These are phyloP conservation scores for Dichetophora obliterata DNA, from an alignment of 2,888 invertebrate species.

Conservation along the genomic window DNA sequence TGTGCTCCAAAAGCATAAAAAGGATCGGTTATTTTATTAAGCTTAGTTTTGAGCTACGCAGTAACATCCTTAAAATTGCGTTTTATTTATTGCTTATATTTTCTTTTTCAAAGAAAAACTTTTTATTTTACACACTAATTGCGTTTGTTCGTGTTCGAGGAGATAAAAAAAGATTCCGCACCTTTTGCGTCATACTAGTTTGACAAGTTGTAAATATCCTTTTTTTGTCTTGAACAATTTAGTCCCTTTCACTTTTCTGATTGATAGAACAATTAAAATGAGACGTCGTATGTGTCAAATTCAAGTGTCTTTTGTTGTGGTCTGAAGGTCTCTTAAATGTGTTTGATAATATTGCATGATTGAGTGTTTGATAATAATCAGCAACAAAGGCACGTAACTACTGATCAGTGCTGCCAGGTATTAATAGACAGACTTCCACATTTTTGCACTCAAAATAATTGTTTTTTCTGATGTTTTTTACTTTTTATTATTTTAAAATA, in stretches of 20 bases:
- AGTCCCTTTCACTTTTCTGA: slow-evolving; percentile 16
- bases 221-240: slow-evolving; percentile 33
- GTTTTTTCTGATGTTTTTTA: too few relatives aligned
- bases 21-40: slow-evolving; percentile 10
- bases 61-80: slow-evolving; percentile 40
- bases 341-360: slow-evolving; percentile 7
- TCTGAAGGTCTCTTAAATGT: background rate
- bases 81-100: slow-evolving; percentile 2
- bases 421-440: too few relatives aligned
- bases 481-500: too few relatives aligned
- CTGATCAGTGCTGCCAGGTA: too few relatives aligned
- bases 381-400: background rate
- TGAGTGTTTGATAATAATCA: slow-evolving; percentile 2
- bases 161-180: slow-evolving; percentile 33
- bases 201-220: slow-evolving; percentile 40
- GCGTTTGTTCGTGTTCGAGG: slow-evolving; percentile 39
- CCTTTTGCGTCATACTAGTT: slow-evolving; percentile 42
- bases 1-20: too few relatives aligned
- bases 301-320: background rate
- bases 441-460: too few relatives aligned
- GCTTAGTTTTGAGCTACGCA: slow-evolving; percentile 25
- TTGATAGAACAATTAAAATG: slow-evolving; percentile 19
- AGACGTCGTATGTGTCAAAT: background rate
- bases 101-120: background rate
- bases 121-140: slow-evolving; percentile 37